phyloP scores from a whole-genome alignment of 2,797 vertebrate genomes.

The Rhabdomys pumilio region DNA sequence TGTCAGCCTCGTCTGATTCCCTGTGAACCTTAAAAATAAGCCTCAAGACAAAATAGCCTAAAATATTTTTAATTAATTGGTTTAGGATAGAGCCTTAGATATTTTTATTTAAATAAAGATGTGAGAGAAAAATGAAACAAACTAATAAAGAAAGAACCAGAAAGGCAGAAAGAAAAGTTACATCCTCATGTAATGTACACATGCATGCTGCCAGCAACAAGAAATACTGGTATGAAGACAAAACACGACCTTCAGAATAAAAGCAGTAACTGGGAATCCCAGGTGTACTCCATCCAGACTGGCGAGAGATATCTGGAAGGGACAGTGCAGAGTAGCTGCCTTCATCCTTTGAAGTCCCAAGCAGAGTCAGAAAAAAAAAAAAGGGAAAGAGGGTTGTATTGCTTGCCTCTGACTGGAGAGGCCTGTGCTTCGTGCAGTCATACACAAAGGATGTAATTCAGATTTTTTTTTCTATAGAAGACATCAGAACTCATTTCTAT shows the following conservation, averaged over 20 bases:
- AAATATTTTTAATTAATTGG: background rate
- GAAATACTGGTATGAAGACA: background rate
- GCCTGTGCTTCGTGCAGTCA: background rate
- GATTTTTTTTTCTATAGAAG: background rate
- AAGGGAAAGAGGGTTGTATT: background rate
- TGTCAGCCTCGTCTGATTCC: background rate
- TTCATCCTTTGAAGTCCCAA: background rate
- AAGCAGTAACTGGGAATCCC: background rate
- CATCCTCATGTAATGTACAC: background rate
- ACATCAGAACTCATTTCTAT: slow-evolving; percentile 31
- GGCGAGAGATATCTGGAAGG: background rate
- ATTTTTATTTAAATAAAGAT: background rate
- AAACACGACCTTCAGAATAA: background rate
- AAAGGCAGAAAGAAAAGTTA: background rate
- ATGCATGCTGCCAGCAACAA: background rate
- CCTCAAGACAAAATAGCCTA: background rate
- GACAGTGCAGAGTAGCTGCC: background rate
- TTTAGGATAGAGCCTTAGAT: background rate
- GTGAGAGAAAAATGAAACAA: background rate
- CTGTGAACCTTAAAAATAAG: background rate
- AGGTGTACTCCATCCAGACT: no score
- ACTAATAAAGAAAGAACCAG: background rate
- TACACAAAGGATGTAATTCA: background rate
- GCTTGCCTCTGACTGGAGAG: background rate
- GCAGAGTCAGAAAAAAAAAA: background rate